phyloP scores from a whole-genome alignment of 2,888 invertebrate genomes.

The Heliconius ismenius region DNA sequence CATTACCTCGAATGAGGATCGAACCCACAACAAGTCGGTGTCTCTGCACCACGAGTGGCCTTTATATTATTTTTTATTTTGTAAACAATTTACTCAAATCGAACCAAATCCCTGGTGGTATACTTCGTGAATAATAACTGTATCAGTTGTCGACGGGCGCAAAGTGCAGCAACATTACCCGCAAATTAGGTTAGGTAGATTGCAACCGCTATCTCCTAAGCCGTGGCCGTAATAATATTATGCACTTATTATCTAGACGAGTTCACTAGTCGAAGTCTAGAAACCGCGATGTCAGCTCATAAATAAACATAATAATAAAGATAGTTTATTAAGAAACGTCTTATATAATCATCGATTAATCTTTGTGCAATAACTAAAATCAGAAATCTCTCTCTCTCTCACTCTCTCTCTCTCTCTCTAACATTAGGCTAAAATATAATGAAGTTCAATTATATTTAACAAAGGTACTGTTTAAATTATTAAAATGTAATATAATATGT shows the following conservation, averaged over 20 bases:
- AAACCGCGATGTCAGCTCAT: conserved; percentile 14
- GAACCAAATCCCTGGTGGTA: conserved; percentile 56
- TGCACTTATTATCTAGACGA: conserved; percentile 39
- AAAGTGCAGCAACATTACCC: conserved; percentile 61
- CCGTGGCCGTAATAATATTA: conserved; percentile 49
- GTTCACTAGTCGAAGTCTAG: conserved; percentile 25
- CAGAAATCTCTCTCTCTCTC: no score
- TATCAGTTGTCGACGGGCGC: conserved; percentile 64
- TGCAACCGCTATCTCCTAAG: conserved; percentile 65
- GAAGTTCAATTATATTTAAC: neutral
- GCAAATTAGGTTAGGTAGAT: conserved; percentile 71
- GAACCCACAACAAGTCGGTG: no score
- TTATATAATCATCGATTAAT: neutral
- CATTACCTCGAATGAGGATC: no score
- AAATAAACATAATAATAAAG: conserved; percentile 11
- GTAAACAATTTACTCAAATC: conserved; percentile 48
- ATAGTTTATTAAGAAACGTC: neutral
- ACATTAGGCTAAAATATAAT: neutral
- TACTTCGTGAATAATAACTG: conserved; percentile 57
- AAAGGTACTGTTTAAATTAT: neutral
- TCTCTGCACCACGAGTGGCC: no score
- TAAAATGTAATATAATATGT: neutral
- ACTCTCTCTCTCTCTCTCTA: no score
- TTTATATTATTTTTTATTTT: conserved; percentile 29
- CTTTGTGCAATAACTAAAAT: neutral